phyloP scores from a whole-genome alignment of 2,113 vertebrate genomes.

The Phasianus colchicus region DNA sequence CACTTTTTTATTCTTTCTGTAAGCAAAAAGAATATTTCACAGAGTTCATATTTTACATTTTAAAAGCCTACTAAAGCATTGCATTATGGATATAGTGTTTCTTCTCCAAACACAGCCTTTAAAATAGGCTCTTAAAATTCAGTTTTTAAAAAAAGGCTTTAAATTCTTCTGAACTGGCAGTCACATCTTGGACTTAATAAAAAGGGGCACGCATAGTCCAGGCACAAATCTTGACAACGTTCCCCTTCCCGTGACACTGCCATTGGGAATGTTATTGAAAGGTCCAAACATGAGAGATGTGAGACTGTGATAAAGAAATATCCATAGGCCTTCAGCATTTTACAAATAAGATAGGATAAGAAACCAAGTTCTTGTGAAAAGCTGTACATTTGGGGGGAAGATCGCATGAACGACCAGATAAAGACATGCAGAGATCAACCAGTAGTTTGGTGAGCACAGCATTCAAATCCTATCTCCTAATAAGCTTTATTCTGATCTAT shows the following conservation, averaged over 20 bases:
- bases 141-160: not conserved
- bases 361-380: not conserved
- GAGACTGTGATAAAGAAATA: not conserved
- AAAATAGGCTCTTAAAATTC: not conserved
- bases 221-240: not conserved
- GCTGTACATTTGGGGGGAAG: not conserved
- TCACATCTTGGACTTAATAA: not conserved
- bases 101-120: not conserved
- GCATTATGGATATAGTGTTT: not conserved
- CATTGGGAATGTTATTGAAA: not conserved
- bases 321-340: not conserved
- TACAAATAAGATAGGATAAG: not conserved
- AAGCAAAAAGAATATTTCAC: not conserved
- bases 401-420: not conserved
- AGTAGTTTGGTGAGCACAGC: not conserved
- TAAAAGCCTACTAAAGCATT: not conserved
- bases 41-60: not conserved
- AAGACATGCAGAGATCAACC: not conserved
- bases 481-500: not conserved
- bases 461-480: not conserved
- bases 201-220: not conserved
- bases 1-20: not conserved
- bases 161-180: not conserved
- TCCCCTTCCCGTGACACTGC: not conserved
- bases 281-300: not conserved